These are phyloP conservation scores for Nanorana parkeri DNA, from an alignment of 2,113 vertebrate species.

Conservation along the genomic window DNA sequence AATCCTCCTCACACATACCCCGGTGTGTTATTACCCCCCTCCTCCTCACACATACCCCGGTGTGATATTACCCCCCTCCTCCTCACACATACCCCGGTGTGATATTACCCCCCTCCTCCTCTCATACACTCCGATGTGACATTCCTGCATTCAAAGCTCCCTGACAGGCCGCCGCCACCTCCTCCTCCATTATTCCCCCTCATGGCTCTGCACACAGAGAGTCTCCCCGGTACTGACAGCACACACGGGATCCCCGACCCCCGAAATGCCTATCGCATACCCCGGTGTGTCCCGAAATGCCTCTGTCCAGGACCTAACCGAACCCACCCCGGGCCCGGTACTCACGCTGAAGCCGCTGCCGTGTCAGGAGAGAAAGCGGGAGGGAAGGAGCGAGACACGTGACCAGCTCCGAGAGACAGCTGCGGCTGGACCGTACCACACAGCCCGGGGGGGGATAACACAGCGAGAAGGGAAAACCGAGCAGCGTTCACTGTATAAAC, in stretches of 20 bases:
- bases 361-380: neutral
- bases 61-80: neutral
- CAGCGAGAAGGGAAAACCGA: no score
- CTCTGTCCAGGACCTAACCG: neutral
- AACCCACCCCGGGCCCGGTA: slow-evolving; percentile 6
- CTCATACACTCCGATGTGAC: neutral
- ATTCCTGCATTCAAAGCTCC: neutral
- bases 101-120: neutral
- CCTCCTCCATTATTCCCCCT: fast-evolving
- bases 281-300: no score
- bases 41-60: neutral
- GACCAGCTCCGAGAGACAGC: no score
- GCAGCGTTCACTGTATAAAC: no score
- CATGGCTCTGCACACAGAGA: no score
- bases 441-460: no score
- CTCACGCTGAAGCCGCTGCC: slow-evolving; percentile 25
- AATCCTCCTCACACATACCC: fast-evolving
- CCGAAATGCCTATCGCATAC: no score
- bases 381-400: no score
- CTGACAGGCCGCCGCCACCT: neutral
- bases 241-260: no score
- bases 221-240: no score
- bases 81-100: neutral
- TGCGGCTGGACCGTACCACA: no score
- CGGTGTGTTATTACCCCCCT: neutral